These are phyloP conservation scores for Anagyrus pseudococci DNA, from an alignment of 2,888 invertebrate species.

Conservation along the genomic window DNA sequence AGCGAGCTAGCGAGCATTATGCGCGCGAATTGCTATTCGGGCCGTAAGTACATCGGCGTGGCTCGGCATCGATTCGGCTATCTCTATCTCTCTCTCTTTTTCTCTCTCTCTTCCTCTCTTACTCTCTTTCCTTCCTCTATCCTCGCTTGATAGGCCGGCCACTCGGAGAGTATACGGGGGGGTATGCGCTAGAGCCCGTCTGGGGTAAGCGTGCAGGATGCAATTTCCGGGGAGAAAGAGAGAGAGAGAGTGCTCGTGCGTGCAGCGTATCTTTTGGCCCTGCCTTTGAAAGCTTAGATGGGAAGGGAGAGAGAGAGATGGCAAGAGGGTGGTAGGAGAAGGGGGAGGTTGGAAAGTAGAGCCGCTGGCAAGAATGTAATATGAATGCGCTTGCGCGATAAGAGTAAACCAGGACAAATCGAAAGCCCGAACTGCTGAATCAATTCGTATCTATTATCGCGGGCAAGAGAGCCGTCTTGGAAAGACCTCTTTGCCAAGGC, in stretches of 20 bases:
- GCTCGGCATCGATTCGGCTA: conserved; percentile 30
- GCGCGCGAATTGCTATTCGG: conserved; percentile 26
- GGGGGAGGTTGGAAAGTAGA: background rate
- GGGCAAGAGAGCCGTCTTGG: too few species aligned
- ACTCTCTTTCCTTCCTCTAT: too few species aligned
- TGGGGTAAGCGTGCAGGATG: conserved; percentile 39
- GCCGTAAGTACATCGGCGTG: conserved; percentile 17
- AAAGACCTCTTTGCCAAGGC: too few species aligned
- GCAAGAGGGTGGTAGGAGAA: conserved; percentile 19
- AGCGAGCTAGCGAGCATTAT: too few species aligned
- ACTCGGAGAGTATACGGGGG: background rate
- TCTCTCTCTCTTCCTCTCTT: too few species aligned
- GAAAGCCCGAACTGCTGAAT: conserved; percentile 43
- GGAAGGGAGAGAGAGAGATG: too few species aligned
- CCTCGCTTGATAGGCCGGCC: too few species aligned
- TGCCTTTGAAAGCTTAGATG: conserved; percentile 5
- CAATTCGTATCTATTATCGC: conserved; percentile 53
- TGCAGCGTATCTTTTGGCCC: conserved; percentile 36
- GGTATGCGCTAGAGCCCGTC: conserved; percentile 4
- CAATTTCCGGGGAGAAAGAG: conserved; percentile 42
- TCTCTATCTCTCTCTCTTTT: too few species aligned
- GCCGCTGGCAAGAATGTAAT: conserved; percentile 19
- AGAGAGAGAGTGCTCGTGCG: conserved; percentile 33
- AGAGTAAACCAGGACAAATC: conserved; percentile 43
- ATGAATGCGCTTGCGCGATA: conserved; percentile 36